A percentile compares a stretch with the other conserved stretches of the same genome.
Conservation (phyloP, 2,113 vertebrate species). For the Cygnus atratus region DNA sequence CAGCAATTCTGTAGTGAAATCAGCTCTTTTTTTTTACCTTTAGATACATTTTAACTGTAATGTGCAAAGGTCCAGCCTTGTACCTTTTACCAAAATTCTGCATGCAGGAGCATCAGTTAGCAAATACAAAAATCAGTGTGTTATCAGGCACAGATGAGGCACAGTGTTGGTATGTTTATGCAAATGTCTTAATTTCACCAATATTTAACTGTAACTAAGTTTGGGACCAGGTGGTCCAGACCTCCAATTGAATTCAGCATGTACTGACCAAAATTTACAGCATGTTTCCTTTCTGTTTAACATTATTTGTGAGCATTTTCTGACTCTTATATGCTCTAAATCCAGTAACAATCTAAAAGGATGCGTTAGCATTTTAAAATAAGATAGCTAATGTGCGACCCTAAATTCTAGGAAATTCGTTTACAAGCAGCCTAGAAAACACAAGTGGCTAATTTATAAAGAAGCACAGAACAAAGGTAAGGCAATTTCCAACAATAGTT, state of each 20-base stretch:
- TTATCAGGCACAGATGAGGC: background rate
- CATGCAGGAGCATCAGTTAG: background rate
- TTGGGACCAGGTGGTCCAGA: background rate
- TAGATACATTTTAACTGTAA: background rate
- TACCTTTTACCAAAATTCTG: background rate
- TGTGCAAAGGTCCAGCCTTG: background rate
- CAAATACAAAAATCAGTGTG: background rate
- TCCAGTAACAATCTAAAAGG: background rate
- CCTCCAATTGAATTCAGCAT: background rate
- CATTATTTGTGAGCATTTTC: background rate
- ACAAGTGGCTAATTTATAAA: constrained; percentile 76
- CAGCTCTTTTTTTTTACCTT: background rate
- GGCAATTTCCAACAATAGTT: constrained; percentile 80
- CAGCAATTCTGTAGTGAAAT: background rate
- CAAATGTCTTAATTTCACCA: background rate
- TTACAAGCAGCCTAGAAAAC: constrained; percentile 51
- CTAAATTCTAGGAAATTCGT: constrained; percentile 44
- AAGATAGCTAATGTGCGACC: background rate
- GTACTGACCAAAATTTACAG: background rate
- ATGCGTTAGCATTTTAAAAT: background rate
- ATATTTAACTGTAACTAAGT: background rate
- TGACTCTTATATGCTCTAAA: background rate
- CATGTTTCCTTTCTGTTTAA: background rate
- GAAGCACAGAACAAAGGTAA: constrained; percentile 73
- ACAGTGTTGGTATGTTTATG: background rate